These are phyloP conservation scores for Drosophila funebris DNA, from an alignment of 1,140 invertebrate genomes.

Conservation along the genomic window DNA sequence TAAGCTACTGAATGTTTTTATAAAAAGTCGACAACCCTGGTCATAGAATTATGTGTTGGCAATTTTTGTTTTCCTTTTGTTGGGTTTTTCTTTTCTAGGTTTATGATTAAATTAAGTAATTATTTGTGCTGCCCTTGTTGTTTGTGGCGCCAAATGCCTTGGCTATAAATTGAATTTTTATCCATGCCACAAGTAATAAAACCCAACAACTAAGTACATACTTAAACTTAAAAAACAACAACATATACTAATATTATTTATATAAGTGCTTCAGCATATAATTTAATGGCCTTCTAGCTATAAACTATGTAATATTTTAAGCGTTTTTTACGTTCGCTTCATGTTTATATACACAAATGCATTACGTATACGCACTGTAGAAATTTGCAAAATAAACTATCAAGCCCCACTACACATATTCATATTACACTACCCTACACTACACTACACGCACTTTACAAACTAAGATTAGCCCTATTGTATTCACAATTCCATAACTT, in stretches of 20 bases:
- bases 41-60: slow-evolving; percentile 36
- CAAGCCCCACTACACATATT: slow-evolving; percentile 33
- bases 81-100: slow-evolving; percentile 43
- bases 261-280: slow-evolving; percentile 41
- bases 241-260: slow-evolving; percentile 42
- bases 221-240: slow-evolving; percentile 1
- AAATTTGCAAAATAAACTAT: slow-evolving; percentile 51
- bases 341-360: slow-evolving; percentile 12
- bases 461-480: slow-evolving; percentile 49
- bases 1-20: slow-evolving; percentile 73
- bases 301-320: slow-evolving; percentile 20
- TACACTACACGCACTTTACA: slow-evolving; percentile 41
- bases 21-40: slow-evolving; percentile 53
- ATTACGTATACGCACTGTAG: slow-evolving; percentile 69
- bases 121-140: slow-evolving; percentile 49
- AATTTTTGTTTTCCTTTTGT: slow-evolving; percentile 40
- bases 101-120: slow-evolving; percentile 80
- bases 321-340: slow-evolving; percentile 15
- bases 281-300: slow-evolving; percentile 44
- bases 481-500: slow-evolving; percentile 49
- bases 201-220: slow-evolving; percentile 10
- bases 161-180: slow-evolving; percentile 10
- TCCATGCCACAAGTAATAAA: slow-evolving; percentile 21
- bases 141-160: slow-evolving; percentile 52
- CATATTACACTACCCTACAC: slow-evolving; percentile 8